Evolutionary conservation across 2,888 invertebrate species (phyloP), one percentile per base, ranked within the genome.

Genomic region (Limnephilus rhombicus): DNA sequence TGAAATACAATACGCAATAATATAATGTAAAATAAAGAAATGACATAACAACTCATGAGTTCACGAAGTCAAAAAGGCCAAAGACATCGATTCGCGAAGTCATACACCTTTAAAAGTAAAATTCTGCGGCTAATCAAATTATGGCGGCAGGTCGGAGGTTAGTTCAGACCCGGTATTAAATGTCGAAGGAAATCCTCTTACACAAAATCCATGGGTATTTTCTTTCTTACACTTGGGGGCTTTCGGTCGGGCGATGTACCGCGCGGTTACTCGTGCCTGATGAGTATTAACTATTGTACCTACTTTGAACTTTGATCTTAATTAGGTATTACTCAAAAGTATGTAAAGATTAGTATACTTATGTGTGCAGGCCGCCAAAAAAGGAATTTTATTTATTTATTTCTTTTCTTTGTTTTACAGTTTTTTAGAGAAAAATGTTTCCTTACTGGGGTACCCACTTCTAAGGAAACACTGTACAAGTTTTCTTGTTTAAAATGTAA

Each of bases 171-270:
- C 89, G 92, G 93, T 93, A 92, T 93, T 93, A 92, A 89, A 92
- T 93, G 81, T 92, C 93, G 90, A 45, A 93, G 93, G 93, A 93
- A 92, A 93, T 93, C 93, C 93, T 93, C 93, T 93, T 93, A 92
- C 80, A 49, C 81, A 89, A 92, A 93, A 92, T 92, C 92, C 91
- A 86, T 45, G 53, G 92, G 92, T 93, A 91, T 91, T 93, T 93
- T 90, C 91, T 92, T 93, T 92, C 91, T 92, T 88, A 80, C 91
- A 90, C 68, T 93, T 83, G 86, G 88, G 80, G 68, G 93, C 85
- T 85, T 93, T 92, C 90, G 18, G 31, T 15, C 29, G 87, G 68
- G 5, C 68, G 34, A 37, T 68, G 87, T 87, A 87, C 34, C 34
- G 34, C 34, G 82, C 24, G 68, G 68, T 68, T n/a, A n/a, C 24